Percentiles rank a stretch among this genome's conserved stretches.
These are phyloP conservation scores for Pantherophis alleghaniensis DNA, from an alignment of 2,797 vertebrate genomes.

Conservation along the genomic window DNA sequence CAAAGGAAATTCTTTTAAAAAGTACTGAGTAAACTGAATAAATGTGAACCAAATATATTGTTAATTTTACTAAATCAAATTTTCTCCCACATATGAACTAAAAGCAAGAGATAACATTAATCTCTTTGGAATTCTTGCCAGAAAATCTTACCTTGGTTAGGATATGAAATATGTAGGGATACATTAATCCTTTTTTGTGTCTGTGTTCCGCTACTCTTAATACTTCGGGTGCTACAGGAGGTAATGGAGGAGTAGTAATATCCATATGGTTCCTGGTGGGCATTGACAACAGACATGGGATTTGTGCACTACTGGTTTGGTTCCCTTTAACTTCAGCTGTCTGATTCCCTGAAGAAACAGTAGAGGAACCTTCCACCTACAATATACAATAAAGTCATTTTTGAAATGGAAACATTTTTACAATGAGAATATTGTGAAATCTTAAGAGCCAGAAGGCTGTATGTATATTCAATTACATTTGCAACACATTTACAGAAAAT, in stretches of 20 bases:
- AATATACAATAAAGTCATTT: constrained; percentile 42
- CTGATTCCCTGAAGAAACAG: constrained; percentile 76
- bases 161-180: constrained; percentile 93
- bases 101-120: not conserved
- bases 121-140: not conserved
- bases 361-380: constrained; percentile 80
- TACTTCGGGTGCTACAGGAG: constrained; percentile 88
- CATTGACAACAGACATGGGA: constrained; percentile 94
- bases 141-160: constrained; percentile 85
- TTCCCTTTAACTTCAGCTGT: constrained; percentile 77
- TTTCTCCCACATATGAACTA: not conserved
- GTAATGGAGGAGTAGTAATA: constrained; percentile 91
- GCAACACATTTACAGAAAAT: not conserved
- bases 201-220: constrained; percentile 93
- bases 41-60: not conserved
- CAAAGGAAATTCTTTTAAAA: not conserved
- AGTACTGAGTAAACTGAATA: not conserved
- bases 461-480: not conserved
- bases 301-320: constrained; percentile 79
- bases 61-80: not conserved
- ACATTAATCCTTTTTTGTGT: constrained; percentile 95
- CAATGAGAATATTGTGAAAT: not conserved
- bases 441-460: not conserved
- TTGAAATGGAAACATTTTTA: not conserved
- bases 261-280: constrained; percentile 97